Evolutionary conservation across 1,140 invertebrate genomes (phyloP), one percentile per base, ranked within the genome.

Genomic region (Philopotamus ludificatus): DNA sequence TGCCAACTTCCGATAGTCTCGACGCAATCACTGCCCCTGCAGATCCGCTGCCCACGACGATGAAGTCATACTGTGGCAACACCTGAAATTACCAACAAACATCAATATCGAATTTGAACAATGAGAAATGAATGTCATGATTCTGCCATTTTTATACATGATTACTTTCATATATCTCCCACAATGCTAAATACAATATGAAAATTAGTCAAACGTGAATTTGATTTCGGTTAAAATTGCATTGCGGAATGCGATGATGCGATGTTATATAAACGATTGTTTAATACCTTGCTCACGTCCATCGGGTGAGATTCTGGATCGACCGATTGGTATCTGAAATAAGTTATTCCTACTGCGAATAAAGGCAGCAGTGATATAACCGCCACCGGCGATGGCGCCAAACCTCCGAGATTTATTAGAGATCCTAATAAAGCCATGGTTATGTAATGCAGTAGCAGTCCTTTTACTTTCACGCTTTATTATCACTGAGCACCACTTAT

Each of bases 11-110:
- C 0, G 93, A 92, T 41, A 97, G 80, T 34, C 95, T 84, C 55
- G 90, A 94, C 4, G 94, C 94, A 25, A 97, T 79, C n/a, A 97
- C 94, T 3, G 92, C 91, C 16, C 95, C 95, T 0, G 94, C 93
- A 1, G 92, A 94, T 3, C 89, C 94, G n/a, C 89, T 93, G n/a
- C 95, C 95, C 34, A 97, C 85, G 71, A 93, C 85, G 71, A 92
- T 85, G 71, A 92, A 93, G 74, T 92, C 90, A 79, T 93, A 93
- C 72, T 87, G 86, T 57, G 83, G 82, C 69, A 85, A 74, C 63
- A 91, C 74, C 90, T 91, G 81, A 21, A 75, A 81, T 70, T 50
- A 50, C 49, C 62, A 61, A 66, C 2, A 44, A 15, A 10, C 20
- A 53, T 23, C 20, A 34, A 34, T 12, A 34, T 12, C n/a, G n/a